Conservation (phyloP, 2,797 vertebrate genomes). For the Sebastes umbrosus region DNA sequence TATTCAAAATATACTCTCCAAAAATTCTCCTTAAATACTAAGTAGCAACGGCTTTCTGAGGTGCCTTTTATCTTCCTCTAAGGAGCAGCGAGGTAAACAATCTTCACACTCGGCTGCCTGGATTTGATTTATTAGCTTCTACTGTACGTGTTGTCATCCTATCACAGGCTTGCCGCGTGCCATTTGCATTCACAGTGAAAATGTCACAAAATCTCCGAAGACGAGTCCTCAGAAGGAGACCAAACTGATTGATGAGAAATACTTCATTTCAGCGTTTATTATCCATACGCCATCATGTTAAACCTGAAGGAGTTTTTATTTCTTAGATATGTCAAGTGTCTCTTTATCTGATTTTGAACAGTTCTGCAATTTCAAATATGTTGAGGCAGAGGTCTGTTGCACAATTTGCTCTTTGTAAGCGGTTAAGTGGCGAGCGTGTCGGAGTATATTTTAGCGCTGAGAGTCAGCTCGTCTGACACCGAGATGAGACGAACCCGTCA, state of each 20-base stretch:
- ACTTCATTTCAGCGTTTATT: conserved; percentile 55
- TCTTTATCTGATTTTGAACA: conserved; percentile 41
- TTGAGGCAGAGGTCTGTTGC: conserved; percentile 38
- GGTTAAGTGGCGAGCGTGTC: conserved; percentile 41
- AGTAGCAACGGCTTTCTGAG: background rate
- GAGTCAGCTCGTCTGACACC: conserved; percentile 35
- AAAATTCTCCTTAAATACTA: conserved; percentile 40
- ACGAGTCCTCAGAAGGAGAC: conserved; percentile 32
- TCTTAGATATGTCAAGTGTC: conserved; percentile 42
- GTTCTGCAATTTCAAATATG: conserved; percentile 50
- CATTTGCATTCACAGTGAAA: conserved; percentile 55
- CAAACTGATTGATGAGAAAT: conserved; percentile 54
- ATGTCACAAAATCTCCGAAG: conserved; percentile 32
- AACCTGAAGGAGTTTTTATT: conserved; percentile 36
- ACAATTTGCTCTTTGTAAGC: conserved; percentile 31
- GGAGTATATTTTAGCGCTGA: conserved; percentile 20
- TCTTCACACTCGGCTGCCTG: conserved; percentile 37
- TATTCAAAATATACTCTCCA: conserved; percentile 19
- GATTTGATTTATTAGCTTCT: conserved; percentile 67
- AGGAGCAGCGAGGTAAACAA: conserved; percentile 56
- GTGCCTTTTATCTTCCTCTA: conserved; percentile 44
- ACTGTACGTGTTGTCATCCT: conserved; percentile 42
- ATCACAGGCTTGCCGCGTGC: conserved; percentile 25
- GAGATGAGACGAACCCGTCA: conserved; percentile 47
- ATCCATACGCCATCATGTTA: conserved; percentile 58